Evolutionary conservation across 92 coral and sea anemone species (phyloP), one percentile per base, ranked within the genome.

Genomic region (Epizoanthus fatuus): DNA sequence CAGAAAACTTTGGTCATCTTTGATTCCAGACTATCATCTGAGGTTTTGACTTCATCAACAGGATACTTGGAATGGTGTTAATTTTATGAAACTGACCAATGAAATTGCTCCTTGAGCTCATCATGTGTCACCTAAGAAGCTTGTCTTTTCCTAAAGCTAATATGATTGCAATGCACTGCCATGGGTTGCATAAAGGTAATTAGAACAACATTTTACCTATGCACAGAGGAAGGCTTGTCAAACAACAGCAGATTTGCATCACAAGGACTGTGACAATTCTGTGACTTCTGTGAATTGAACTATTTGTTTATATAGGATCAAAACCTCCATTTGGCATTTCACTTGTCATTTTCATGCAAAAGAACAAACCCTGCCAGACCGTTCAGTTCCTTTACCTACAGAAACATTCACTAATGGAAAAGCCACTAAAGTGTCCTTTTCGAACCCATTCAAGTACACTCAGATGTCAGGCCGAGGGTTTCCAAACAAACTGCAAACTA

Each of bases 381-480:
- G 12, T 38, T 75, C 5, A n/a, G 29, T 72, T 7, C 40, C 76
- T 42, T 14, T 72, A 44, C 81, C 75, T 20, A 89, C 84, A 44
- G 35, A 79, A 66, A 80, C 63, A 85, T 89, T 89, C 83, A 69
- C 68, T 63, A 63, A 69, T 13, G 56, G 11, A 64, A 72, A 70
- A 85, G 74, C 77, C 70, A 72, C 53, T 47, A 53, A 89, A 63
- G 22, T 17, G 68, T 32, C 49, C 14, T 19, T 22, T 14, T 57
- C 39, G 81, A 84, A 62, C 35, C 2, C 63, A 70, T 62, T 58
- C 59, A 63, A 79, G 71, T 52, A 57, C 76, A 57, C 25, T 89
- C 49, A 3, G 68, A 72, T 2, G 45, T 60, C 75, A 70, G 40
- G 25, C 57, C 81, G 78, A 49, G 78, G 72, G 86, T 77, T 37